Evolutionary conservation across 2,797 vertebrate genomes (phyloP), one percentile per base, ranked within the genome.

Genomic region (Pangasius djambal): DNA sequence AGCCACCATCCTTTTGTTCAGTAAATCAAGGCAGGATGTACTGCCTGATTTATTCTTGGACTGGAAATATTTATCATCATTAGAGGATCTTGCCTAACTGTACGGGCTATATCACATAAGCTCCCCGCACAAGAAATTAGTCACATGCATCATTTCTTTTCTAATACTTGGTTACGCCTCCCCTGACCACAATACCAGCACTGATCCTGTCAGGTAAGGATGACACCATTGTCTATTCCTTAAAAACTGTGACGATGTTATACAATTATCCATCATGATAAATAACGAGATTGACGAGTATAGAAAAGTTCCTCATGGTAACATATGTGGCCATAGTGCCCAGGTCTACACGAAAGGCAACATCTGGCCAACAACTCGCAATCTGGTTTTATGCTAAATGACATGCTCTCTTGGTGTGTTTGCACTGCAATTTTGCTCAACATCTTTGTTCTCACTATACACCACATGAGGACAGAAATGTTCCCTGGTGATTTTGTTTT

Each of bases 41-140:
- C n/a, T 37, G 65, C 18, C n/a, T 85, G 83, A n/a, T 22, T 85
- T 70, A 70, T 70, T 85, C 63, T 50, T 10, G n/a, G 48, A 55
- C 10, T 34, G 65, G 48, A 85, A 12, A 85, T 31, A 67, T 65
- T 50, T 84, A 65, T 85, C 15, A 44, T 7, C 4, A 84, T 69
- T 31, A 50, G 0, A 69, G 63, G 15, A 85, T 55, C 48, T 55
- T 69, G 34, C 16, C 63, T 6, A 22, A 84, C 44, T 67, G 15
- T 22, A 22, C 63, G 13, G 28, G 28, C 7, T 84, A 20, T 6
- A 52, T 20, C 44, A 67, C 79, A 40, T 8, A 9, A 65, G 59
- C 59, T n/a, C 13, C 20, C 37, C 37, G 44, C 2, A 78, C 6
- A 59, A 20, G 59, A 81, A 81, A 48, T 50, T 20, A 50, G 34